phyloP scores from a whole-genome alignment of 1,140 invertebrate genomes.

The Magallana gigas region DNA sequence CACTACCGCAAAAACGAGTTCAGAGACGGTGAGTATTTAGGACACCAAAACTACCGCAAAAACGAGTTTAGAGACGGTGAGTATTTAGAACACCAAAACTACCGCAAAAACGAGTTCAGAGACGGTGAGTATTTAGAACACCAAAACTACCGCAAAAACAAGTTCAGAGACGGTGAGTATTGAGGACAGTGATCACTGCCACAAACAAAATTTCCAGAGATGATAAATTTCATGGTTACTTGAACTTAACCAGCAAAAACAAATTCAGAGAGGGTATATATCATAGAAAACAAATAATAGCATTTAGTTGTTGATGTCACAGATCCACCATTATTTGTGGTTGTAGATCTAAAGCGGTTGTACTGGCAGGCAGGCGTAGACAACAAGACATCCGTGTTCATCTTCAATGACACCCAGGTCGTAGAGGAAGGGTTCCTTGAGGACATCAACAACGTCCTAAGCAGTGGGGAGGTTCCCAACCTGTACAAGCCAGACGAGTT shows the following conservation, averaged over 20 bases:
- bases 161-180: conserved; percentile 80
- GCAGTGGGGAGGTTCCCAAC: conserved; percentile 79
- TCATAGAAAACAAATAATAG: too few relatives aligned
- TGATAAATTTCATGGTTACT: too few relatives aligned
- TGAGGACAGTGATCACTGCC: neutral
- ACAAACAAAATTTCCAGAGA: too few relatives aligned
- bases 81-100: too few relatives aligned
- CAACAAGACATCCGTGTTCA: conserved; percentile 87
- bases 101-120: too few relatives aligned
- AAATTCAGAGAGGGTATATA: too few relatives aligned
- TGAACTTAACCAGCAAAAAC: too few relatives aligned
- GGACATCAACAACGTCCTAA: conserved; percentile 79
- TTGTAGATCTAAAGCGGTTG: conserved; percentile 86
- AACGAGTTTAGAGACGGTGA: conserved; percentile 84
- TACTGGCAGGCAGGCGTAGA: conserved; percentile 87
- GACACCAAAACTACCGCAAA: conserved; percentile 86
- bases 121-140: conserved; percentile 54
- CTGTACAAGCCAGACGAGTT: conserved; percentile 79
- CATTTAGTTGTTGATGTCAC: too few relatives aligned
- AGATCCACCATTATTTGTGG: neutral
- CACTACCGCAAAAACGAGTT: conserved; percentile 86
- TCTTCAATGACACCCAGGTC: conserved; percentile 88
- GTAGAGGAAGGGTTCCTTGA: conserved; percentile 79
- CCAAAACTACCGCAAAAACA: too few relatives aligned
- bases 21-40: too few relatives aligned